These are phyloP conservation scores for Magallana ariakensis DNA, from an alignment of 1,140 invertebrate genomes.

Conservation along the genomic window DNA sequence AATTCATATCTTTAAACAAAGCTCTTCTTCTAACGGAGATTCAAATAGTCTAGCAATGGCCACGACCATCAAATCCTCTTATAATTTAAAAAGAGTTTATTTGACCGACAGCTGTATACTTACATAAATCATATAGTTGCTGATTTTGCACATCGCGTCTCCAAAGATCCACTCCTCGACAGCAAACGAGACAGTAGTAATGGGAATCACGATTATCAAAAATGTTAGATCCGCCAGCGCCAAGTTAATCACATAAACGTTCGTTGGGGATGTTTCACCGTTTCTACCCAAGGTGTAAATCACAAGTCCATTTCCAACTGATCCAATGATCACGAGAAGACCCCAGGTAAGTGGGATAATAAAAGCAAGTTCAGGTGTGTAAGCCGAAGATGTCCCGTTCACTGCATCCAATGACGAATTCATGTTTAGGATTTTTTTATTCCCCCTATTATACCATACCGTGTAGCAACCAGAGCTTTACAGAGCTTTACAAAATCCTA, in stretches of 20 bases:
- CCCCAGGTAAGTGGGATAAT: slow-evolving; percentile 65
- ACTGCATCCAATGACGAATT: background rate
- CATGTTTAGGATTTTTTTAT: background rate
- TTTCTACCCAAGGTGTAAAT: slow-evolving; percentile 92
- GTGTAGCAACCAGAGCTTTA: background rate
- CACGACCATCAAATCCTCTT: no score
- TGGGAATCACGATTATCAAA: slow-evolving; percentile 95
- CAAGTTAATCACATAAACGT: slow-evolving; percentile 91
- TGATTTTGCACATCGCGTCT: slow-evolving; percentile 92
- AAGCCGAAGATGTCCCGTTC: background rate
- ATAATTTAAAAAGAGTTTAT: no score
- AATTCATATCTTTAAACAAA: no score
- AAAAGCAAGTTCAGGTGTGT: background rate
- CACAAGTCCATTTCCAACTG: slow-evolving; percentile 94
- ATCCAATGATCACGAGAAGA: slow-evolving; percentile 91
- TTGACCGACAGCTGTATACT: slow-evolving; percentile 80
- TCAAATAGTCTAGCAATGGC: no score
- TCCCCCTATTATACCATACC: background rate
- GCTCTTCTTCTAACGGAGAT: no score
- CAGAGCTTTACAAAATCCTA: background rate
- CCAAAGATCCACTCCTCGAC: slow-evolving; percentile 89
- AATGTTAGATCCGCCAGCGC: slow-evolving; percentile 93
- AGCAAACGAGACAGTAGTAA: slow-evolving; percentile 77
- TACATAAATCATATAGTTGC: slow-evolving; percentile 86
- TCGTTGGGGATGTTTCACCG: slow-evolving; percentile 97